phyloP scores from a whole-genome alignment of 53 echinoderm and acorn worm genomes.

The Luidia sarsii region DNA sequence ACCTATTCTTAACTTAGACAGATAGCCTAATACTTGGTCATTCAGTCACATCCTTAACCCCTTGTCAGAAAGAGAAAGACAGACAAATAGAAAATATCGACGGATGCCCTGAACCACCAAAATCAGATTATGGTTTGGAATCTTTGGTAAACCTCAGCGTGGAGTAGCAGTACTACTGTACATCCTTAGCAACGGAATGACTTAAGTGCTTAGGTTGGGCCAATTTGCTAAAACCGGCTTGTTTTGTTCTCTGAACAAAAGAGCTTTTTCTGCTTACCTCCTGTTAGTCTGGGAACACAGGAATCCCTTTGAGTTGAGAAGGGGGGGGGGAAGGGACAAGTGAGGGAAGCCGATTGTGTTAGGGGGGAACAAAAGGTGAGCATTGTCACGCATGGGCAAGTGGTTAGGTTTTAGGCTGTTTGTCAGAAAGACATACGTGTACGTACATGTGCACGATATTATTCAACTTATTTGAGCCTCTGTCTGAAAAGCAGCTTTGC shows the following conservation, averaged over 20 bases:
- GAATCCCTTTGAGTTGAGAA: neutral
- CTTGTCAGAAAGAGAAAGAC: no score
- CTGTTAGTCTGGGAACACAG: neutral
- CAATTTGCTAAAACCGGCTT: conserved; percentile 15
- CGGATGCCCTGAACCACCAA: no score
- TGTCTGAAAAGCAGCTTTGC: no score
- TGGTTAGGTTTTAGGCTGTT: conserved; percentile 25
- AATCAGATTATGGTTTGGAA: no score
- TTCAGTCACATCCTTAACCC: no score
- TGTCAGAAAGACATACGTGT: conserved; percentile 32
- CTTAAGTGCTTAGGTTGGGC: conserved; percentile 3
- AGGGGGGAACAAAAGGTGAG: no score
- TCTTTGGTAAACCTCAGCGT: neutral
- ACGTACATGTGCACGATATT: conserved; percentile 41
- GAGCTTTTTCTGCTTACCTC: neutral
- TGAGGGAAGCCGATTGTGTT: no score
- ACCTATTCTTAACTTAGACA: no score
- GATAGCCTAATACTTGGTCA: no score
- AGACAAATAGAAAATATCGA: no score
- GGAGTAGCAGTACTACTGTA: neutral
- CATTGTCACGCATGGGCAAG: conserved; percentile 26
- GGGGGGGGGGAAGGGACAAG: neutral
- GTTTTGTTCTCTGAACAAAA: conserved; percentile 24
- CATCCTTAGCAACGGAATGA: conserved; percentile 25
- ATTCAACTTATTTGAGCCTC: neutral